Evolutionary conservation across 2,113 vertebrate species (phyloP).

Genomic region (Lophura nycthemera): DNA sequence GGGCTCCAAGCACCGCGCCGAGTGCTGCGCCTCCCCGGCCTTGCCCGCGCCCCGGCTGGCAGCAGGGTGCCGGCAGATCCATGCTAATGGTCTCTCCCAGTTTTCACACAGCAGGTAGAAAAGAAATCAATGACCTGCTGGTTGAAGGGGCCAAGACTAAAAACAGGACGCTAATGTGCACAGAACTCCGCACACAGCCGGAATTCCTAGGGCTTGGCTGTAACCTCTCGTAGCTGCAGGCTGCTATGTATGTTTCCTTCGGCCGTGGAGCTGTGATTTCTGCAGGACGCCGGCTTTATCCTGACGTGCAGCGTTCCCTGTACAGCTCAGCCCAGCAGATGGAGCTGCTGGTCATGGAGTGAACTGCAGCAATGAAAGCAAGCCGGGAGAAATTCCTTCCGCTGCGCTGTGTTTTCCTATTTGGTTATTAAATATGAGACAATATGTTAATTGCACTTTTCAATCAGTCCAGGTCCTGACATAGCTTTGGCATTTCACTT

Average conservation of each 20-base stretch:
- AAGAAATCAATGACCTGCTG: neutral
- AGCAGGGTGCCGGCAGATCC: neutral
- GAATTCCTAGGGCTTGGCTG: neutral
- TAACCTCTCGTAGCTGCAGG: neutral
- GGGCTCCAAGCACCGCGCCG: neutral
- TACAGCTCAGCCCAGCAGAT: neutral
- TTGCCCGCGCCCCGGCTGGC: neutral
- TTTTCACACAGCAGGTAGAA: neutral
- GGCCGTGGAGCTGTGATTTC: accelerated
- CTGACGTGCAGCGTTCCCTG: neutral
- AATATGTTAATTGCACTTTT: neutral
- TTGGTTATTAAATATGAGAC: accelerated
- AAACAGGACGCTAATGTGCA: neutral
- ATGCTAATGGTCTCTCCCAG: neutral
- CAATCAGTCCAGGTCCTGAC: no score
- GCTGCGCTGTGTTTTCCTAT: accelerated
- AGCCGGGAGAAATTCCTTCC: accelerated
- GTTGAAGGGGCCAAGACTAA: neutral
- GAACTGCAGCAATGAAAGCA: neutral
- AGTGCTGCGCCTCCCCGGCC: neutral
- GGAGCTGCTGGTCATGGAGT: neutral
- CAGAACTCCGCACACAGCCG: neutral
- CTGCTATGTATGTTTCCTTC: accelerated
- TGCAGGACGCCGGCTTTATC: accelerated
- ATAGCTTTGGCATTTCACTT: neutral